Base-by-base conservation (phyloP, 2,113 vertebrate species). In the Phalacrocorax brasilianus region DNA sequence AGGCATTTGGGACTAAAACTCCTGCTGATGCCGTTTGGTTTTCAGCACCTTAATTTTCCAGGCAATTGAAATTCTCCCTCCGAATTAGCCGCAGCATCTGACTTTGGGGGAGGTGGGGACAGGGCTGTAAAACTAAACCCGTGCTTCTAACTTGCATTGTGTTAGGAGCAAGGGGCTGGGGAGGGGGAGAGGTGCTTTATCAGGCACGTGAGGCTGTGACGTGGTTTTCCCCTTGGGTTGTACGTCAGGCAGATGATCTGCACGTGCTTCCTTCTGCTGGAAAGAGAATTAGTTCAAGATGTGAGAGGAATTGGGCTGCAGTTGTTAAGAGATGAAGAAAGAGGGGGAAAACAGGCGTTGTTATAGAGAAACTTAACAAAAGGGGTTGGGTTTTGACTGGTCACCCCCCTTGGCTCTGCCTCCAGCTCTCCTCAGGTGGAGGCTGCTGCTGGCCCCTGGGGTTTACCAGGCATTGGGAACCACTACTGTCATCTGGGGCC, bases 41-140 rank as follows among this genome's bases (percentile, higher is more conserved):
- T 85, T 71, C 75, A 85, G 56, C 74, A 50, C 49, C 65, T 96
- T 95, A 59, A 26, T 92, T 90, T 86, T 89, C 70, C 80, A 79
- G 72, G 58, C 77, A 66, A n/a, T 38, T 61, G 66, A 79, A 85
- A 95, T 76, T 56, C 93, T 83, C 49, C 42, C 24, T 84, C 84
- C 11, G 12, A 85, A 85, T 91, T 61, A 91, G 85, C 68, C 24
- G 4, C 66, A 23, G 40, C 47, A 45, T 47, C 91, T 94, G 94
- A 74, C 85, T 93, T 94, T 7, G 85, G 73, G n/a, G 70, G 77
- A 89, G 80, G 88, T 73, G 55, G 53, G 55, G 78, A 71, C 44
- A 62, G 53, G 52, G 72, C 38, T 91, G 73, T 58, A 71, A 95
- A 97, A 95, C 86, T 88, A 91, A 75, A 44, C 72, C 47, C 10